A percentile compares a stretch with the other conserved stretches of the same genome.
These are phyloP conservation scores for Lycocerus yunnanus DNA, from an alignment of 2,888 invertebrate genomes.

Conservation along the genomic window DNA sequence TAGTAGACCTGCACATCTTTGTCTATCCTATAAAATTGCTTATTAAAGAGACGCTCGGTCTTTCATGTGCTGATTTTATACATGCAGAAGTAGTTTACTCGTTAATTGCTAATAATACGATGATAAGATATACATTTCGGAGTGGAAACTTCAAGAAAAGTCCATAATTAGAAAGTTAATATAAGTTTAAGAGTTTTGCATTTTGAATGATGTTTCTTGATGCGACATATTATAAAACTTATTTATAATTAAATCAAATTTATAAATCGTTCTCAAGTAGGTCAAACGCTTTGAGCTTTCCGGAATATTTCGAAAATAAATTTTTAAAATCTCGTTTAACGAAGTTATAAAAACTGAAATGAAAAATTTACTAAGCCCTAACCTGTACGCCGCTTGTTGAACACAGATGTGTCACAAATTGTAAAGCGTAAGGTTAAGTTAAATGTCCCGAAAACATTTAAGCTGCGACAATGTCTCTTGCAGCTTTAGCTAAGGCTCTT, in stretches of 20 bases:
- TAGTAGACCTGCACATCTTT: conserved; percentile 11
- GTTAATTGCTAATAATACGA: conserved; percentile 37
- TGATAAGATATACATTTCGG: conserved; percentile 33
- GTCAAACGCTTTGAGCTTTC: neutral
- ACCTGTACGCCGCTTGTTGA: conserved; percentile 43
- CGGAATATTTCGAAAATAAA: neutral
- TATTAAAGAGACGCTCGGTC: conserved; percentile 34
- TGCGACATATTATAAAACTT: conserved; percentile 9
- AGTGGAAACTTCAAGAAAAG: conserved; percentile 30
- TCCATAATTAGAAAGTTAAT: conserved; percentile 30
- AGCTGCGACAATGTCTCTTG: conserved; percentile 50
- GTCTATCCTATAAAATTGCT: conserved; percentile 34
- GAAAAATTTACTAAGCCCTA: conserved; percentile 14
- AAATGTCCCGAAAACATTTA: conserved; percentile 54
- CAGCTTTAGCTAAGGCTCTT: conserved; percentile 33
- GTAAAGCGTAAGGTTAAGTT: conserved; percentile 49
- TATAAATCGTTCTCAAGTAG: neutral
- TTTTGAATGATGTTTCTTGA: conserved; percentile 24
- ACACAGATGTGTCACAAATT: conserved; percentile 50
- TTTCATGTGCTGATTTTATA: conserved; percentile 36
- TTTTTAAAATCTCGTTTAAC: neutral
- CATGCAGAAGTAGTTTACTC: conserved; percentile 35
- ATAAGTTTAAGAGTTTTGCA: conserved; percentile 17
- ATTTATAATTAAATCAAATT: conserved; percentile 1
- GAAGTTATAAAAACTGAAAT: neutral